These are phyloP conservation scores for Macrotus californicus DNA, from an alignment of 2,113 vertebrate species.

Conservation along the genomic window DNA sequence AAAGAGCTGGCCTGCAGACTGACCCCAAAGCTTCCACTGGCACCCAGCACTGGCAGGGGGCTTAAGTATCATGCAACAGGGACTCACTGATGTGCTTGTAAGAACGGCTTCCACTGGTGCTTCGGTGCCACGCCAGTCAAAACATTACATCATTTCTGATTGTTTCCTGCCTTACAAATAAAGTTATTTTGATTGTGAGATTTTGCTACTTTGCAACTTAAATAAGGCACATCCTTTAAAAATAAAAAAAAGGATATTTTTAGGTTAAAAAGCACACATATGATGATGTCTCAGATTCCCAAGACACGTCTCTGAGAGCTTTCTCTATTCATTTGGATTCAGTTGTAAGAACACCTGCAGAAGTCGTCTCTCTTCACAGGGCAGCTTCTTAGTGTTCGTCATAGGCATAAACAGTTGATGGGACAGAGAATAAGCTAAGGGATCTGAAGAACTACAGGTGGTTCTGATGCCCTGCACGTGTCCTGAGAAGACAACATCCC, in stretches of 20 bases:
- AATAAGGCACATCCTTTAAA: constrained; percentile 18
- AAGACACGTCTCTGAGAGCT: not conserved
- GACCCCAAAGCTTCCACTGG: not conserved
- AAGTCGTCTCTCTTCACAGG: not conserved
- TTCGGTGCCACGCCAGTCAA: not conserved
- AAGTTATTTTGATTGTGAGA: constrained; percentile 40
- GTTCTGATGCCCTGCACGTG: not conserved
- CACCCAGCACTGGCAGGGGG: not conserved
- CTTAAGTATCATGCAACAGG: not conserved
- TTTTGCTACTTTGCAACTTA: constrained; percentile 37
- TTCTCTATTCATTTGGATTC: not conserved
- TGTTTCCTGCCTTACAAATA: constrained; percentile 36
- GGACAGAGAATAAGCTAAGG: not conserved
- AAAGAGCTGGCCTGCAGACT: not conserved
- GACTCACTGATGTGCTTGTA: not conserved
- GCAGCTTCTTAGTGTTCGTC: not conserved
- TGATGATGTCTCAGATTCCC: not conserved
- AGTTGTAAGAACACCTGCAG: constrained; percentile 7
- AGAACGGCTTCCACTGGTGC: not conserved
- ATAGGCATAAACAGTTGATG: not conserved
- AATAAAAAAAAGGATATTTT: constrained; percentile 58
- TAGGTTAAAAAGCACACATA: constrained; percentile 10
- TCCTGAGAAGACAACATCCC: not conserved
- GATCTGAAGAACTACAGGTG: not conserved
- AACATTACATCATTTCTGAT: constrained; percentile 21